phyloP scores from a whole-genome alignment of 1,140 invertebrate species.

The Trialeurodes vaporariorum region DNA sequence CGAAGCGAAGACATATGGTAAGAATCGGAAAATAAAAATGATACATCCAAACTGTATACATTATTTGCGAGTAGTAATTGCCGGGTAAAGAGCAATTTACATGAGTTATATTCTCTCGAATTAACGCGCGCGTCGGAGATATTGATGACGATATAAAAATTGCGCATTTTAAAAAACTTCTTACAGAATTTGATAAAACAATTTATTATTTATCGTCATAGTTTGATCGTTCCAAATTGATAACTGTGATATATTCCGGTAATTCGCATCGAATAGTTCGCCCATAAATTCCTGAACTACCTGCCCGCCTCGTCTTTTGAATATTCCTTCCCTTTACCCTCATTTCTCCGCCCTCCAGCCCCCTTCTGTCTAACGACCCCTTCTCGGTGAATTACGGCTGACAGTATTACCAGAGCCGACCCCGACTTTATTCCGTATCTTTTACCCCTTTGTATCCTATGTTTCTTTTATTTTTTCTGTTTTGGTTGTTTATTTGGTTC shows the following conservation, averaged over 20 bases:
- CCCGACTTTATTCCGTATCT: too few species aligned
- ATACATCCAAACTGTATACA: not conserved
- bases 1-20: not conserved
- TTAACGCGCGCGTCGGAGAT: not conserved
- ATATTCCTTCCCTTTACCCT: not conserved
- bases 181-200: not conserved
- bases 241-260: not conserved
- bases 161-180: not conserved
- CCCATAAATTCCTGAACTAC: not conserved
- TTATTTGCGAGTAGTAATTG: not conserved
- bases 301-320: not conserved
- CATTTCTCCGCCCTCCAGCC: too few species aligned
- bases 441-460: too few species aligned
- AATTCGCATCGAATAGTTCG: not conserved
- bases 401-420: not conserved
- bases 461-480: too few species aligned
- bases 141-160: not conserved
- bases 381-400: not conserved
- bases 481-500: too few species aligned
- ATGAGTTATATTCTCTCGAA: not conserved
- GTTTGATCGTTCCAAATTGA: not conserved
- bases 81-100: conserved; percentile 1
- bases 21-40: not conserved
- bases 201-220: not conserved
- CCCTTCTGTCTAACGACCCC: too few species aligned